Percentiles rank a stretch among this genome's conserved stretches.
phyloP scores from a whole-genome alignment of 2,113 vertebrate genomes.

The Pelecanoides urinatrix region DNA sequence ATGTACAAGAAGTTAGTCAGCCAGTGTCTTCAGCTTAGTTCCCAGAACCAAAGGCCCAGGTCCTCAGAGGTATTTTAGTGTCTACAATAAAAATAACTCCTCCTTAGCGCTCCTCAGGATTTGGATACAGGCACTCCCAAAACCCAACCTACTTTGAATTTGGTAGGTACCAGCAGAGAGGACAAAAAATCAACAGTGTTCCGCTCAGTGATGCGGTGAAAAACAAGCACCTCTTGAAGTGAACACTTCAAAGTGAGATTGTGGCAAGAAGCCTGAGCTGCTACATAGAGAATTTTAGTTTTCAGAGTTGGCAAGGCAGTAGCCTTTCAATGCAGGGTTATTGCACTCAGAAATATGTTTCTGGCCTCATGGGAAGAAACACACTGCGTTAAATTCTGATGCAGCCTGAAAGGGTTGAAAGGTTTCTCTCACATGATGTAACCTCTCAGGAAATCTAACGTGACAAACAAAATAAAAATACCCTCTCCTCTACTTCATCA shows the following conservation, averaged over 20 bases:
- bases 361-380: conserved; percentile 18
- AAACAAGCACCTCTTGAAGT: background rate
- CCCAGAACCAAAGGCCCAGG: background rate
- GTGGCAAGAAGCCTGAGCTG: background rate
- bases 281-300: background rate
- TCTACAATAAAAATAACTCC: background rate
- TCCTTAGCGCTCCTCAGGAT: background rate
- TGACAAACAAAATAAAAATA: conserved; percentile 35
- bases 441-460: conserved; percentile 10
- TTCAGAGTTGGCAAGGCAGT: background rate
- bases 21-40: background rate
- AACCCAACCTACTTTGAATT: background rate
- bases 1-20: background rate
- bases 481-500: background rate
- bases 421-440: conserved; percentile 14
- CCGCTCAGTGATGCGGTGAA: background rate
- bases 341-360: conserved; percentile 25
- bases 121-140: background rate
- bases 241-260: background rate
- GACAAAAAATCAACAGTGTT: background rate
- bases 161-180: background rate
- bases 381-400: conserved; percentile 10
- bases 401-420: conserved; percentile 17
- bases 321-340: background rate
- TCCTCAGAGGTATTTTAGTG: background rate